A percentile compares a stretch with the other conserved stretches of the same genome.
Conservation (phyloP, 2,113 vertebrate species). For the Ameiurus melas region DNA sequence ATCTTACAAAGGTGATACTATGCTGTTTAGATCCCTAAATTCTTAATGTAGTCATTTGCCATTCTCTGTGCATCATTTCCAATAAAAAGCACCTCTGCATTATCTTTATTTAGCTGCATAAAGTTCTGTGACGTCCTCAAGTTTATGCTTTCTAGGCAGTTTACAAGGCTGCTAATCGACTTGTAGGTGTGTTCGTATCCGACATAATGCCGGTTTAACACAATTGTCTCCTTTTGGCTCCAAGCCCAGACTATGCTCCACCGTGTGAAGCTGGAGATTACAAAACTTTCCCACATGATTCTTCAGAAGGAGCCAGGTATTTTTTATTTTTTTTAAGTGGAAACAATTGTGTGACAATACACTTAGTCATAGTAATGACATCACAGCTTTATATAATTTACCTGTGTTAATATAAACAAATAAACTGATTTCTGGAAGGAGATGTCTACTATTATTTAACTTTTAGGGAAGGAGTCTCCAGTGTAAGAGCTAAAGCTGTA, state of each 20-base stretch:
- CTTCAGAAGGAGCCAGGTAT: neutral
- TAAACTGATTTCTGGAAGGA: neutral
- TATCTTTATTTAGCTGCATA: too few relatives aligned
- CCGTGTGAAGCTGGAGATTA: neutral
- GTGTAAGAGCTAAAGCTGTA: neutral
- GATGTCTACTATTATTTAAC: neutral
- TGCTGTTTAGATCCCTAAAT: too few relatives aligned
- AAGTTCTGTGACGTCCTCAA: too few relatives aligned
- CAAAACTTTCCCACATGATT: neutral
- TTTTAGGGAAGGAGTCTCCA: neutral
- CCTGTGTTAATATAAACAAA: neutral
- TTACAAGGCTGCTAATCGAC: too few relatives aligned
- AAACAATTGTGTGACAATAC: neutral
- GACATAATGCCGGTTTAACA: neutral
- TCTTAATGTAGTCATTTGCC: too few relatives aligned
- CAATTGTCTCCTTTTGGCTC: neutral
- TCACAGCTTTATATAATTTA: neutral
- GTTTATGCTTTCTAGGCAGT: too few relatives aligned
- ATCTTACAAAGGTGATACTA: too few relatives aligned
- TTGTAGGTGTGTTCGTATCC: neutral
- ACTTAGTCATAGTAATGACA: neutral
- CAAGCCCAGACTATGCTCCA: neutral
- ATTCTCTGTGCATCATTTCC: too few relatives aligned
- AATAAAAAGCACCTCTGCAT: too few relatives aligned
- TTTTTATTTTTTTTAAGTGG: neutral